phyloP scores from a whole-genome alignment of 1,140 invertebrate genomes.

The Drosophila nikananu region DNA sequence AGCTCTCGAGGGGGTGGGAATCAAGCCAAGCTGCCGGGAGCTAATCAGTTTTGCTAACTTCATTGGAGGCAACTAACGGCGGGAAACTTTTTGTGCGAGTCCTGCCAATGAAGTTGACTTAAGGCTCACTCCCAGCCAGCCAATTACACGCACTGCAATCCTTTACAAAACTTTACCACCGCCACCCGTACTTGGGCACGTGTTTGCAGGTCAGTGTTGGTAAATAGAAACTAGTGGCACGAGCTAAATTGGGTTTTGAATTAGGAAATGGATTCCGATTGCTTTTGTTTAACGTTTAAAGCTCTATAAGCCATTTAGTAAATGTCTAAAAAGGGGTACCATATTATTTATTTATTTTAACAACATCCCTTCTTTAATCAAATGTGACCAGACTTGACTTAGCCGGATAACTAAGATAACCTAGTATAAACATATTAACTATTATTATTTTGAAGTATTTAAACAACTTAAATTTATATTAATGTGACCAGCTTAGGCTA shows the following conservation, averaged over 20 bases:
- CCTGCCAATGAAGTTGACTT: slow-evolving; percentile 30
- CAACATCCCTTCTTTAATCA: too few species aligned
- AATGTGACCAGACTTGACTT: too few species aligned
- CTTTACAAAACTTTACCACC: slow-evolving; percentile 60
- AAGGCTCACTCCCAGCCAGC: slow-evolving; percentile 15
- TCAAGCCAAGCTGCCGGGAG: slow-evolving; percentile 59
- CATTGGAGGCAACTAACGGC: slow-evolving; percentile 59
- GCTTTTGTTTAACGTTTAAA: too few species aligned
- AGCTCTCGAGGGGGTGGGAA: slow-evolving; percentile 25
- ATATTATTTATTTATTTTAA: too few species aligned
- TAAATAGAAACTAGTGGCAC: background rate
- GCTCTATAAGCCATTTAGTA: too few species aligned
- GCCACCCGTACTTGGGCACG: slow-evolving; percentile 10
- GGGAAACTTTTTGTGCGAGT: slow-evolving; percentile 59
- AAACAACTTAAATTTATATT: too few species aligned
- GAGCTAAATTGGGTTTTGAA: background rate
- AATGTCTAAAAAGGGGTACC: background rate
- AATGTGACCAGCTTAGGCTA: too few species aligned
- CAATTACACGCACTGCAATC: slow-evolving; percentile 65
- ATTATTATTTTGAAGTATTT: too few species aligned
- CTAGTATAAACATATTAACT: too few species aligned
- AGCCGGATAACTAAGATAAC: too few species aligned
- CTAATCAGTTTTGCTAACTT: slow-evolving; percentile 82
- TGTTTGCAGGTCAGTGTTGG: slow-evolving; percentile 32
- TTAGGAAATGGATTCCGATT: background rate